Base-by-base conservation (phyloP, 2,888 invertebrate genomes). In the Tipula helvola region DNA sequence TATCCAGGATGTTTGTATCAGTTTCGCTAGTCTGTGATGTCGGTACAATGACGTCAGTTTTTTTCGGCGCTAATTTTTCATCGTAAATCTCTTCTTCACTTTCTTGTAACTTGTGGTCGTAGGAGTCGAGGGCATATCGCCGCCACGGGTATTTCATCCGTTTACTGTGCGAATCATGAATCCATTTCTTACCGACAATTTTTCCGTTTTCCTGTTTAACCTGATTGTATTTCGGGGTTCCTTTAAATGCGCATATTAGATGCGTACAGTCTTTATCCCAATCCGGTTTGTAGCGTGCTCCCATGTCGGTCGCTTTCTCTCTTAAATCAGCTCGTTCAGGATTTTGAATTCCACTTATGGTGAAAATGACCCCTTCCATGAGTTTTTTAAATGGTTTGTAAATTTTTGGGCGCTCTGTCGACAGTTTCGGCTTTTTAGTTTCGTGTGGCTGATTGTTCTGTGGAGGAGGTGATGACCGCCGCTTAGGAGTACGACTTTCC, bases 211-310 rank as follows among this genome's bases (percentile, higher is more conserved):
- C 93, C 13, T 84, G 84, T 88, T 93, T 93, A 1, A 96, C 95
- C 91, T 95, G 94, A 86, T 94, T 93, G 90, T 96, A 96, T 91
- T 98, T 98, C 4, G 98, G 98, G 5, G 98, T 98, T 91, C 96
- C 96, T 5, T 94, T 92, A 91, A 97, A 97, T 12, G 98, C 97
- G 92, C 97, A 98, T 96, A 98, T 93, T 88, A 98, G 94, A 92
- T 98, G 98, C 5, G 97, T 97, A 90, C 96, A 97, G 39, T 90
- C 90, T 18, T 91, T 90, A 86, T 93, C 93, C 97, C 97, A 97
- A 91, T 96, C 96, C 0, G 94, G 92, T 90, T 93, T 93, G 90
- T 96, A 97, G 88, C 92, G 93, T 0, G 97, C 97, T 2, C 98
- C 98, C 94, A 98, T 94, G 87, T 94, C 93, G 3, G 95, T 87